These are phyloP conservation scores for Hydriomena furcata DNA, from an alignment of 2,888 invertebrate species.

Conservation along the genomic window DNA sequence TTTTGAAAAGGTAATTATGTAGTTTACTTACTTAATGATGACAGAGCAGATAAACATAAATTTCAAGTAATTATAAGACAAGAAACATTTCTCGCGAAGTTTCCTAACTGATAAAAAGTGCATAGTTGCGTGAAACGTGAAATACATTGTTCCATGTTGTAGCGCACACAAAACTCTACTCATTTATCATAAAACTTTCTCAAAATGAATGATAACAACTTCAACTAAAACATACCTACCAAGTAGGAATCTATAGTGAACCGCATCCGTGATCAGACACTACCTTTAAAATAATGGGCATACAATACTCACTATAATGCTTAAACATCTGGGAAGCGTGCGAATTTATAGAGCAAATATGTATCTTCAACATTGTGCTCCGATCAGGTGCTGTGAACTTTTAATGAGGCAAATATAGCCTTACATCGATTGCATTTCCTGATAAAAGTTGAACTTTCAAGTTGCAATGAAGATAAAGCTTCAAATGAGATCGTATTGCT, in stretches of 20 bases:
- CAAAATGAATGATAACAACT: constrained; percentile 69
- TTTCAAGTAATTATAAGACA: constrained; percentile 18
- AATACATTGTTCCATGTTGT: constrained; percentile 55
- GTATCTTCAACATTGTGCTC: constrained; percentile 23
- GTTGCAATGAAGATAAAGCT: constrained; percentile 32
- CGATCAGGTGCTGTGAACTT: constrained; percentile 48
- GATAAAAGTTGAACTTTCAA: constrained; percentile 31
- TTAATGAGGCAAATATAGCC: constrained; percentile 55
- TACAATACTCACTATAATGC: not conserved
- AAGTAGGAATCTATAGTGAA: constrained; percentile 18
- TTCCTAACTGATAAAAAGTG: constrained; percentile 35
- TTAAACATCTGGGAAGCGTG: constrained; percentile 4
- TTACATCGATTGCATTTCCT: constrained; percentile 43
- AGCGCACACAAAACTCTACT: constrained; percentile 59
- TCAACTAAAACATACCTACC: constrained; percentile 38
- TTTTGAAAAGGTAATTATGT: too few relatives aligned
- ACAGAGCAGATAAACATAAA: constrained; percentile 7
- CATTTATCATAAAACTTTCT: constrained; percentile 70
- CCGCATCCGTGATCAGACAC: constrained; percentile 20
- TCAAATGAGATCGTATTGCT: constrained; percentile 29
- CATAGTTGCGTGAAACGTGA: constrained; percentile 42
- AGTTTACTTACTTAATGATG: not conserved
- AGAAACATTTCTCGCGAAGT: constrained; percentile 30
- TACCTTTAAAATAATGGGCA: constrained; percentile 4
- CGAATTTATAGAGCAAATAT: constrained; percentile 17